Evolutionary conservation across 2,113 vertebrate genomes (phyloP).

Genomic region (Stercorarius parasiticus): DNA sequence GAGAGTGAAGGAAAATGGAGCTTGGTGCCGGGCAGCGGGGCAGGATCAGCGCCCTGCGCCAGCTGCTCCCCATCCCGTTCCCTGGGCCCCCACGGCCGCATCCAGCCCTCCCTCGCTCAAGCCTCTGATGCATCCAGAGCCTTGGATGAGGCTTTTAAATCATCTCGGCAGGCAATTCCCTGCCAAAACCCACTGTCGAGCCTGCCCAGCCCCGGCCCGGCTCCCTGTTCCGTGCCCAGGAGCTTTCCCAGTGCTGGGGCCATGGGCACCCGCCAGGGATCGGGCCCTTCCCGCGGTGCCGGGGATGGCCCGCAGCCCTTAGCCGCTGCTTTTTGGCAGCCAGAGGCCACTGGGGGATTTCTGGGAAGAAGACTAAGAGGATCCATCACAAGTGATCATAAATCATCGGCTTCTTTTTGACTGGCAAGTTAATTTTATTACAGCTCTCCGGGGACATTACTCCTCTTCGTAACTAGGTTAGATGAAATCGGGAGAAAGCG

Average conservation of each 20-base stretch:
- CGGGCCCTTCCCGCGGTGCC: rapidly evolving
- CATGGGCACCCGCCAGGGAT: rapidly evolving
- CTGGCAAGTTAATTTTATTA: neutral
- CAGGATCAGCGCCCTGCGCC: neutral
- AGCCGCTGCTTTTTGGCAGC: rapidly evolving
- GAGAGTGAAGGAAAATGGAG: rapidly evolving
- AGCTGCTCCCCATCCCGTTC: neutral
- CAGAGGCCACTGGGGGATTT: neutral
- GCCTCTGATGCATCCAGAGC: neutral
- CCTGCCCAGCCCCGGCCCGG: rapidly evolving
- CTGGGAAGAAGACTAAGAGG: neutral
- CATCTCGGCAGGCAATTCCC: rapidly evolving
- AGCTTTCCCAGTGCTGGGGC: rapidly evolving
- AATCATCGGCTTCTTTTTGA: neutral
- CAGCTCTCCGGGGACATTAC: neutral
- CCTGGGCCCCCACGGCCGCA: rapidly evolving
- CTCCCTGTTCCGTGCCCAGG: neutral
- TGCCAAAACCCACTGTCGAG: rapidly evolving
- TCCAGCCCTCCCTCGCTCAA: neutral
- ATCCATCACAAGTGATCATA: neutral
- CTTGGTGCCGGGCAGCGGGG: neutral
- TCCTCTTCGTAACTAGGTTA: neutral
- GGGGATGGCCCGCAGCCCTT: neutral
- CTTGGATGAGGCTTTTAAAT: neutral
- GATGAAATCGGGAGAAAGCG: neutral